These are phyloP conservation scores for Umimayanthus kanabou DNA, from an alignment of 92 coral and sea anemone genomes.

Conservation along the genomic window DNA sequence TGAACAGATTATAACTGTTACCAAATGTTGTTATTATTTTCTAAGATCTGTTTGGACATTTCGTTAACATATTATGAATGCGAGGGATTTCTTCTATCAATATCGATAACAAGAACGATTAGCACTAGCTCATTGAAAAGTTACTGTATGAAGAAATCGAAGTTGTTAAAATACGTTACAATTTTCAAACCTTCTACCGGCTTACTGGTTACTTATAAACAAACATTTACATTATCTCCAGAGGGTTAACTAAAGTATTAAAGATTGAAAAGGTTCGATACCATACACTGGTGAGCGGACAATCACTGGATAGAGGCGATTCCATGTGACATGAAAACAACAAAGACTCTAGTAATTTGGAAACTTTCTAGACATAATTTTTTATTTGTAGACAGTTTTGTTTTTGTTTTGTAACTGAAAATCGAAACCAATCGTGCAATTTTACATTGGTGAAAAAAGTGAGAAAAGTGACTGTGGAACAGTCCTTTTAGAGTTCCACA, in stretches of 20 bases:
- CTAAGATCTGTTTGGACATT: not conserved
- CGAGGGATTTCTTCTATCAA: not conserved
- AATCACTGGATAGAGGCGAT: slow-evolving; percentile 3
- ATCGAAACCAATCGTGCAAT: not conserved
- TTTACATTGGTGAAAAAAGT: not conserved
- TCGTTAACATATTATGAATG: not conserved
- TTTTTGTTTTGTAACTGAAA: not conserved
- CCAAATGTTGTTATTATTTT: not conserved
- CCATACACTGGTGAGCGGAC: not conserved
- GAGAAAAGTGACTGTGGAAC: not conserved
- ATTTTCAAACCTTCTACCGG: not conserved
- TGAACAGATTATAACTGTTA: not conserved
- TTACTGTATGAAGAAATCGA: not conserved
- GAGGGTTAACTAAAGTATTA: not conserved
- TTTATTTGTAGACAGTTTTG: too few species aligned
- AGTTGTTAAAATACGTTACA: not conserved
- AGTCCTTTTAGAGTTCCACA: not conserved
- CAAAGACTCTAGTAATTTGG: not conserved
- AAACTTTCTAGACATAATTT: not conserved
- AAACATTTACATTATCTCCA: not conserved
- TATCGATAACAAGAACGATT: not conserved
- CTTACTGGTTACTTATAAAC: not conserved
- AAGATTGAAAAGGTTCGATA: not conserved
- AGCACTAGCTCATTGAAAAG: not conserved
- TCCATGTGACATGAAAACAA: not conserved